These are phyloP conservation scores for Drosophila cognata DNA, from an alignment of 2,888 invertebrate genomes.

Conservation along the genomic window DNA sequence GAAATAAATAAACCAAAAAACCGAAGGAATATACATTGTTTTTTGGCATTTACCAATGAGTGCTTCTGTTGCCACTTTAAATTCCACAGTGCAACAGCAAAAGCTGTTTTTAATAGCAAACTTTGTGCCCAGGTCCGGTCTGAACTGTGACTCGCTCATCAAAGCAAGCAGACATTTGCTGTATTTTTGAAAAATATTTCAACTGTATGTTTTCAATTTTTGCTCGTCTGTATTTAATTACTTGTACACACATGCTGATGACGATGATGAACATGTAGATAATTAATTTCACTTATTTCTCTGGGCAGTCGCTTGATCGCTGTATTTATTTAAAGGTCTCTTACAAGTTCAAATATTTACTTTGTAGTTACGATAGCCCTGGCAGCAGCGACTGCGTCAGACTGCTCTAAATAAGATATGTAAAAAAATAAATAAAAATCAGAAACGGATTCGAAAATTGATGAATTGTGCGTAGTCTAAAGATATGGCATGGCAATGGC, in stretches of 20 bases:
- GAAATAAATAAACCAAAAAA: constrained; percentile 6
- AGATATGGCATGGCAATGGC: constrained; percentile 39
- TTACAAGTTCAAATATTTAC: constrained; percentile 72
- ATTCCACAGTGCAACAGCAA: constrained; percentile 53
- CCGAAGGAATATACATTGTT: constrained; percentile 18
- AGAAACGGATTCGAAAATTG: constrained; percentile 41
- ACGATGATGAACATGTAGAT: constrained; percentile 54
- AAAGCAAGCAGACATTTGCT: constrained; percentile 23
- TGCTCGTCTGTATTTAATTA: constrained; percentile 70
- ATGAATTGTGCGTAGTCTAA: constrained; percentile 58
- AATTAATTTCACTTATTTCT: constrained; percentile 71
- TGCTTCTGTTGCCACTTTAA: constrained; percentile 63
- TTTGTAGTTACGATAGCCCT: constrained; percentile 68
- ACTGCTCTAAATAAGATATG: constrained; percentile 26
- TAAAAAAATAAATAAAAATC: constrained; percentile 15
- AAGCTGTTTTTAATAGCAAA: constrained; percentile 50
- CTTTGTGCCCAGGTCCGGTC: constrained; percentile 27
- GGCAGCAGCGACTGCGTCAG: constrained; percentile 38
- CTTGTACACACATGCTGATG: constrained; percentile 39
- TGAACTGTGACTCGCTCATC: constrained; percentile 22
- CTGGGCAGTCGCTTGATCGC: constrained; percentile 54
- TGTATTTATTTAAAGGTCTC: constrained; percentile 57
- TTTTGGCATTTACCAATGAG: constrained; percentile 40
- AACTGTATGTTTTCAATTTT: constrained; percentile 67
- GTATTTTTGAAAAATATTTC: constrained; percentile 29